Base-by-base conservation (phyloP, 2,797 vertebrate species). In the Chromobotia macracanthus region DNA sequence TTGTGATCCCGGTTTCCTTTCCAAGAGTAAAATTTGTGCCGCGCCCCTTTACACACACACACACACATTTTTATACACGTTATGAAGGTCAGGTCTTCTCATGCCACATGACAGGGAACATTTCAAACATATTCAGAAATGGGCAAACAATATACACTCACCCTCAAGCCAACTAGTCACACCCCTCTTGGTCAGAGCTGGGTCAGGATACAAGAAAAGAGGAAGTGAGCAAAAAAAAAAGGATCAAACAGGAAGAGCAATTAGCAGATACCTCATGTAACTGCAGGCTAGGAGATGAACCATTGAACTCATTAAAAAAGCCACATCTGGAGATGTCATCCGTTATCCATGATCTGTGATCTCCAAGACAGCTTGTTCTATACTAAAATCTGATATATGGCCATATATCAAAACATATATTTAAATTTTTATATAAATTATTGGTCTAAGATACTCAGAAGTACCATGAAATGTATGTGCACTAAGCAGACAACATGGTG, bases 1-100 rank as follows among this genome's bases (percentile, higher is more conserved):
- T 73, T 83, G 80, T 77, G 80, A 85, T 86, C 82, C 76, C 50
- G 21, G 75, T 78, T 87, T 86, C 84, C 87, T 83, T 64, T 82
- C 66, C 77, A 77, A 79, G 28, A 83, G 70, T 77, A 51, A 87
- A 84, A 84, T 81, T 81, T 80, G 73, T 67, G 53, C 72, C 70
- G 51, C 84, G 64, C 75, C 80, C 79, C 72, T 74, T 23, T 25
- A 70, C 44, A 74, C 58, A 70, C 44, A 25, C 46, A 51, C 48
- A 16, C 55, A 64, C 60, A 65, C 25, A 64, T 38, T 35, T 7
- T 7, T 53, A 68, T 41, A 64, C 68, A 64, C 35, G 50, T 16
- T 21, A 70, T 51, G 53, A 46, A 60, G 73, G 72, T 79, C 80
- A 75, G 12, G 15, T 48, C 61, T 61, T n/a, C 61, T 35, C 46